A percentile compares a stretch with the other conserved stretches of the same genome.
Evolutionary conservation across 2,113 vertebrate genomes (phyloP).

Genomic region (Python bivittatus): DNA sequence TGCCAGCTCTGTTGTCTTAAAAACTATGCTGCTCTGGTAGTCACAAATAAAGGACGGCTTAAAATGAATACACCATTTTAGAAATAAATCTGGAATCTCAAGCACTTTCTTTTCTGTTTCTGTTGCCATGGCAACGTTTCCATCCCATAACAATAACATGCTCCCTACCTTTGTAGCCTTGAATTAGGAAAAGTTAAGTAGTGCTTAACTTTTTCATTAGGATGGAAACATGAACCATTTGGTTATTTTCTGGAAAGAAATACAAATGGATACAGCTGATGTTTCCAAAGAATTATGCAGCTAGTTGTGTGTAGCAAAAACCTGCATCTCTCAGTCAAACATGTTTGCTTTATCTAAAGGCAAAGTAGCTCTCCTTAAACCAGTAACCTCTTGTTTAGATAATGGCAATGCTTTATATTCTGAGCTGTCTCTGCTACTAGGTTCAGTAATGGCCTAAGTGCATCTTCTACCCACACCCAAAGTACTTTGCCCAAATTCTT

Average conservation of each 20-base stretch:
- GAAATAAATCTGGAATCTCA: constrained; percentile 7
- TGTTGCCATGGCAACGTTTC: constrained; percentile 9
- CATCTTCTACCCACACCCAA: neutral
- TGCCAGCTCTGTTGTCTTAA: constrained; percentile 5
- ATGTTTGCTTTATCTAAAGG: neutral
- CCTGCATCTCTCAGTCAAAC: neutral
- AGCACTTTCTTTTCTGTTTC: constrained; percentile 19
- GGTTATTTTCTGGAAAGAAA: neutral
- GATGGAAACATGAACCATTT: neutral
- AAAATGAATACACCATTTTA: constrained; percentile 26
- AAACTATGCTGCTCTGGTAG: neutral
- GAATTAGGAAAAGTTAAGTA: constrained; percentile 33
- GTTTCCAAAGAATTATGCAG: neutral
- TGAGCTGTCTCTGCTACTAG: neutral
- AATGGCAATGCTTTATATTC: neutral
- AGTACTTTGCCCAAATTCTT: neutral
- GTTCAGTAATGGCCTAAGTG: neutral
- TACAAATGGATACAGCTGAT: neutral
- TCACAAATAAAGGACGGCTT: neutral
- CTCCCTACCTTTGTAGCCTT: neutral
- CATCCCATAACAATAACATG: neutral
- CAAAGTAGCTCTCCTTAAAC: neutral
- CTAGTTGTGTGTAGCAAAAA: neutral
- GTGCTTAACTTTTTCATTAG: neutral
- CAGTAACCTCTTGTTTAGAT: neutral